Evolutionary conservation across 2,113 vertebrate genomes (phyloP).

Genomic region (Tinamus guttatus): DNA sequence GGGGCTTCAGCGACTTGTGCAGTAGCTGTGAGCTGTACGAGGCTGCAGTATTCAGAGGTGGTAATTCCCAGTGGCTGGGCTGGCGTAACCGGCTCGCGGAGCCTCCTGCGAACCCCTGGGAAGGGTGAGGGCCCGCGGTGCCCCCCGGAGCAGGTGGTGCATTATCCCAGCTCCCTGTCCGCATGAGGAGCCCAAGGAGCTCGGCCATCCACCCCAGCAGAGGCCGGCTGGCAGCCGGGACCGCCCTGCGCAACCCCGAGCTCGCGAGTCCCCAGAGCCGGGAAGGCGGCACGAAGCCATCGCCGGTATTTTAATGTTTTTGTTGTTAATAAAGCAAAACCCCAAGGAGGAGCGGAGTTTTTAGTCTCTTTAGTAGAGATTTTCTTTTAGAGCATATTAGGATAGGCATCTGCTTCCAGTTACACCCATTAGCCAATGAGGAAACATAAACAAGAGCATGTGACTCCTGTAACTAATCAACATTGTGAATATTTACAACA

Average conservation of each 20-base stretch:
- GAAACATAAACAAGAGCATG: not conserved
- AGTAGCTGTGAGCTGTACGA: not conserved
- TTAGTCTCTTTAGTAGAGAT: not conserved
- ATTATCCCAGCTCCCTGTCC: not conserved
- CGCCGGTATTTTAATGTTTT: not conserved
- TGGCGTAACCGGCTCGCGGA: not conserved
- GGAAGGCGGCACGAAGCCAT: not conserved
- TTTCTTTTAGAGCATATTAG: constrained; percentile 34
- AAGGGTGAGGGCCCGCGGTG: not conserved
- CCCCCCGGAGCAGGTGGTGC: not conserved
- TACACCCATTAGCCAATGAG: constrained; percentile 42
- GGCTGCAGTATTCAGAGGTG: rapidly evolving
- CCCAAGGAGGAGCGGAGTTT: constrained; percentile 1
- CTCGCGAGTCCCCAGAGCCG: not conserved
- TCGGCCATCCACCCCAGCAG: rapidly evolving
- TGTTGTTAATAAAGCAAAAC: constrained; percentile 35
- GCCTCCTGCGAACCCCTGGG: not conserved
- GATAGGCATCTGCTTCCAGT: constrained; percentile 64
- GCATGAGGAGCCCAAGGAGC: not conserved
- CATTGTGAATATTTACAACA: constrained; percentile 65
- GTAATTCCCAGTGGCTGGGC: not conserved
- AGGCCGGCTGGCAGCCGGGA: not conserved
- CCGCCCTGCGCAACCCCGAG: rapidly evolving
- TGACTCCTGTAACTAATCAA: constrained; percentile 55
- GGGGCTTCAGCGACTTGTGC: not conserved